phyloP scores from a whole-genome alignment of 2,888 invertebrate species.

The Ormyrus labotus region DNA sequence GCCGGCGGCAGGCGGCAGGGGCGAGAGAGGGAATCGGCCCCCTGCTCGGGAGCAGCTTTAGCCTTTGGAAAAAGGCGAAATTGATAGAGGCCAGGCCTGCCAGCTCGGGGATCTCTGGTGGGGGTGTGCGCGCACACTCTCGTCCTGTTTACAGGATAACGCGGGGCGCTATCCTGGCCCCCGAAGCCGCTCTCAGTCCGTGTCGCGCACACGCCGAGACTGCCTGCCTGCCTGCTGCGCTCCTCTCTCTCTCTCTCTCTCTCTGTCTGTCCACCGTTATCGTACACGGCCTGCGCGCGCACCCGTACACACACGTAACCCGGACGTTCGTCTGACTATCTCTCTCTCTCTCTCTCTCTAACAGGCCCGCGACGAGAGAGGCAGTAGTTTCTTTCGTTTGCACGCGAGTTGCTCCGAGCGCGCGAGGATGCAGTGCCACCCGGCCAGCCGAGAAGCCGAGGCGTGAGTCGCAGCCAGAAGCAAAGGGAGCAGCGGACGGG shows the following conservation, averaged over 20 bases:
- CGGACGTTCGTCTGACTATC: too few species aligned
- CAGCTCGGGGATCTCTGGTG: not conserved
- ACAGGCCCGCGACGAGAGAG: too few species aligned
- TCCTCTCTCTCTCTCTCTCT: not conserved
- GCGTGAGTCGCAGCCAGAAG: not conserved
- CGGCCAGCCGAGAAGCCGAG: not conserved
- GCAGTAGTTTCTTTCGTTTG: too few species aligned
- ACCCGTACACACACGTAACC: too few species aligned
- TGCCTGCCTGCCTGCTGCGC: not conserved
- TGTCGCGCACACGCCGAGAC: slow-evolving; percentile 35
- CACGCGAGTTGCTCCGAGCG: not conserved
- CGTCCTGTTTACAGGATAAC: slow-evolving; percentile 69
- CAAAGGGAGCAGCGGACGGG: slow-evolving; percentile 17
- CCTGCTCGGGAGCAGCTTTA: not conserved
- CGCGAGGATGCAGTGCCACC: not conserved
- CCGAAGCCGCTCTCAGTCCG: slow-evolving; percentile 34
- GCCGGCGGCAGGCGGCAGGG: not conserved
- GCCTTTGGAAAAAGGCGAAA: not conserved
- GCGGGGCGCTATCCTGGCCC: slow-evolving; percentile 57
- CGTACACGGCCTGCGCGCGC: not conserved
- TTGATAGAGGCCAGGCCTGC: too few species aligned
- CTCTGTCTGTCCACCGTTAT: not conserved
- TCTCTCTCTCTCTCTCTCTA: too few species aligned
- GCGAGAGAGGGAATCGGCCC: not conserved
- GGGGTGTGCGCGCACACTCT: not conserved